Evolutionary conservation across 2,797 vertebrate species (phyloP).

Genomic region (Rousettus madagascariensis): DNA sequence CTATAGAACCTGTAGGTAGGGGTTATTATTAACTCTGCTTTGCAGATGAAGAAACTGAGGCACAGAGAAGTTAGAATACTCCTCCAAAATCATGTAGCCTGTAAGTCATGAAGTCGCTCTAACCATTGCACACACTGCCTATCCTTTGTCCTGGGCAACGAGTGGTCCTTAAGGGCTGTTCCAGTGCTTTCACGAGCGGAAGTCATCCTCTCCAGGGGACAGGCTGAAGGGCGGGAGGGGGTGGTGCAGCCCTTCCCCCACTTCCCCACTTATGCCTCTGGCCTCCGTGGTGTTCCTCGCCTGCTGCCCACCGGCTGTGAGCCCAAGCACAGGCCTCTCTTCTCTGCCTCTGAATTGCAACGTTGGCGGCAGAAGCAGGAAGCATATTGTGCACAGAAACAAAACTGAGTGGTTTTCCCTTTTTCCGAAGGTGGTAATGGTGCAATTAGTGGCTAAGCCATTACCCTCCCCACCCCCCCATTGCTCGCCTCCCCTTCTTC

Average conservation of each 20-base stretch:
- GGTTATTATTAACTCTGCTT: background rate
- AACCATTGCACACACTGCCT: background rate
- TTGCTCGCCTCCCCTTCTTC: constrained; percentile 66
- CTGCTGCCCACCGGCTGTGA: constrained; percentile 47
- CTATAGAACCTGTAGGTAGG: background rate
- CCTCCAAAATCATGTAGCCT: background rate
- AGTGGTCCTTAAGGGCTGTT: background rate
- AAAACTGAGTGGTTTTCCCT: constrained; percentile 69
- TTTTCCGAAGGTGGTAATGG: constrained; percentile 81
- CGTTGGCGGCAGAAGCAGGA: constrained; percentile 63
- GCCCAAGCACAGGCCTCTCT: constrained; percentile 13
- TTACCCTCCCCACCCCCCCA: constrained; percentile 72
- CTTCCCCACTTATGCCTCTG: background rate
- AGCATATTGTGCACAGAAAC: constrained; percentile 70
- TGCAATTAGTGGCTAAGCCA: constrained; percentile 85
- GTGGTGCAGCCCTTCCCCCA: background rate
- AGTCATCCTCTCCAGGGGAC: background rate
- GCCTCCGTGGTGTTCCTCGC: background rate
- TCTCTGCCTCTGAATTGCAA: constrained; percentile 65
- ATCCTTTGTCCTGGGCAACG: background rate
- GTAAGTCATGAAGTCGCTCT: background rate
- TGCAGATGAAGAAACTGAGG: constrained; percentile 27
- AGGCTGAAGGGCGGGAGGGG: background rate
- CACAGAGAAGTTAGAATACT: background rate
- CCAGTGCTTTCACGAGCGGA: background rate